These are phyloP conservation scores for Oikopleura dioica DNA, from an alignment of 23 tunicate species.

Conservation along the genomic window DNA sequence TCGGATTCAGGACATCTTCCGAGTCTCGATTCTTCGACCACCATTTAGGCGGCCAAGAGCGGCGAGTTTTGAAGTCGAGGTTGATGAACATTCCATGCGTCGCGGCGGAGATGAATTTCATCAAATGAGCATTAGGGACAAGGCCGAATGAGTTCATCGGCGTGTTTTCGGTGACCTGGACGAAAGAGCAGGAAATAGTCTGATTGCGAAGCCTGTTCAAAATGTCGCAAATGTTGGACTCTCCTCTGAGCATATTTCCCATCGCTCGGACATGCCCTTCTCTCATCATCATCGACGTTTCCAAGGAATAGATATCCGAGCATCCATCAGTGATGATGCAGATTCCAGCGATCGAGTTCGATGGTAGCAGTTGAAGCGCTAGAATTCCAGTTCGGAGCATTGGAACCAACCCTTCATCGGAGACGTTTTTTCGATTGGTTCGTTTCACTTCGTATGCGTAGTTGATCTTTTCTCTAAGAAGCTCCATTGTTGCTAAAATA, in stretches of 20 bases:
- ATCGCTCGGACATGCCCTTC: no score
- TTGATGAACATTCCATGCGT: neutral
- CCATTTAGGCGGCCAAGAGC: neutral
- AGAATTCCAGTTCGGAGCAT: conserved; percentile 41
- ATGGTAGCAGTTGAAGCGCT: conserved; percentile 32
- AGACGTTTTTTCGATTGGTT: neutral
- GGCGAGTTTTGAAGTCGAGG: neutral
- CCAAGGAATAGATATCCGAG: neutral
- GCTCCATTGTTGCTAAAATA: no score
- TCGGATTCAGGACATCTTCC: neutral
- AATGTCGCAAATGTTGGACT: neutral
- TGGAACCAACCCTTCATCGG: conserved; percentile 16
- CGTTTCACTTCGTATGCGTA: neutral
- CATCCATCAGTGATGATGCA: conserved; percentile 62
- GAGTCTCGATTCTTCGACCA: neutral
- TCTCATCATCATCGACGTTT: neutral
- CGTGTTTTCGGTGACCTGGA: neutral
- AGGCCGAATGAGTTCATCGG: neutral
- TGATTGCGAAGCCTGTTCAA: neutral
- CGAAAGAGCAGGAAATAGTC: neutral
- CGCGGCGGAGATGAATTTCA: neutral
- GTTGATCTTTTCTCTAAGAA: neutral
- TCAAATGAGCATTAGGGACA: neutral
- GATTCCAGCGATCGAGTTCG: conserved; percentile 41
- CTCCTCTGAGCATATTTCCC: no score